These are phyloP conservation scores for Gambusia holbrooki DNA, from an alignment of 2,113 vertebrate genomes.

Conservation along the genomic window DNA sequence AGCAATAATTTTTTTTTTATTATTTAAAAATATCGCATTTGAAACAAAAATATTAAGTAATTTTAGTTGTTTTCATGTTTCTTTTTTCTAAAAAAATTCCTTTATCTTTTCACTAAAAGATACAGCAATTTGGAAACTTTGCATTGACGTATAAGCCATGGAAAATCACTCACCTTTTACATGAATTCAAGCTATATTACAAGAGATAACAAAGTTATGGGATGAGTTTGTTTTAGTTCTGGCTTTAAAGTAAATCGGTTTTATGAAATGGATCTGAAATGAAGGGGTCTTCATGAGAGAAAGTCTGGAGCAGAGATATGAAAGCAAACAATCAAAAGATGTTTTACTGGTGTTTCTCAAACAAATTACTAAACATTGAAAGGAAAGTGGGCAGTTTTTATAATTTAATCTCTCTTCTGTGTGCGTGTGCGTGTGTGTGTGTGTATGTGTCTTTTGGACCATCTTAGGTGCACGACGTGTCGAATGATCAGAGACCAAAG, in stretches of 20 bases:
- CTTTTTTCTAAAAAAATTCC: no score
- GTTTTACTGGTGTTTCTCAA: neutral
- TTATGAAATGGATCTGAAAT: constrained; percentile 2
- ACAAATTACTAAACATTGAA: constrained; percentile 7
- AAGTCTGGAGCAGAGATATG: constrained; percentile 19
- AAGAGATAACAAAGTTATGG: neutral
- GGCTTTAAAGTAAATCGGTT: constrained; percentile 13
- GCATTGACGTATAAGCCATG: constrained; percentile 3
- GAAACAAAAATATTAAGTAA: no score
- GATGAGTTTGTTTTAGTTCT: neutral
- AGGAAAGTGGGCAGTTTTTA: constrained; percentile 9
- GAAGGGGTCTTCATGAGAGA: constrained; percentile 12
- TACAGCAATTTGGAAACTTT: constrained; percentile 5
- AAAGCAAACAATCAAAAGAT: constrained; percentile 12
- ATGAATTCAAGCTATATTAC: neutral
- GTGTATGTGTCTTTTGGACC: neutral
- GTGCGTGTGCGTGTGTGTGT: neutral
- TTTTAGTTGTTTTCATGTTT: neutral
- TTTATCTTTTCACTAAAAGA: neutral
- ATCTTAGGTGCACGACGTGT: constrained; percentile 13
- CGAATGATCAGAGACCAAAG: neutral
- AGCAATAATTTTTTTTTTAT: neutral
- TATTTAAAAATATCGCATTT: no score
- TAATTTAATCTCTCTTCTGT: constrained; percentile 7
- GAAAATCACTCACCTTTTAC: neutral